Conservation (phyloP, 2,113 vertebrate species). For the Cinclus mexicanus region DNA sequence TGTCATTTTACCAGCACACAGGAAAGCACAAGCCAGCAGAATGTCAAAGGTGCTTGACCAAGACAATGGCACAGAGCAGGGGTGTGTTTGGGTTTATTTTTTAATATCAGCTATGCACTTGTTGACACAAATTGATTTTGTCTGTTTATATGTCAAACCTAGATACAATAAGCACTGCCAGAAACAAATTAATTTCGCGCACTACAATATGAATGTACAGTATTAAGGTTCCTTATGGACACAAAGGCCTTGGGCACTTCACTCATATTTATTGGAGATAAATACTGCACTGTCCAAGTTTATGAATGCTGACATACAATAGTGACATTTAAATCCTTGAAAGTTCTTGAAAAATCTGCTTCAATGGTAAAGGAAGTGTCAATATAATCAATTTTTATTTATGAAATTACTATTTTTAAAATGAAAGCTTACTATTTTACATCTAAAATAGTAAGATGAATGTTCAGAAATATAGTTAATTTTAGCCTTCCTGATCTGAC, state of each 20-base stretch:
- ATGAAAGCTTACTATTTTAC: not conserved
- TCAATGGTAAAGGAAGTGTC: slow-evolving; percentile 14
- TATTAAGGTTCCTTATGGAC: not conserved
- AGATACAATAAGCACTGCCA: slow-evolving; percentile 22
- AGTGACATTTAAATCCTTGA: slow-evolving; percentile 44
- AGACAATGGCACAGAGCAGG: not conserved
- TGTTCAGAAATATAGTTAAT: not conserved
- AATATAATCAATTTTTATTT: slow-evolving; percentile 42
- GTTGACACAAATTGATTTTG: not conserved
- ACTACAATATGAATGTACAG: not conserved
- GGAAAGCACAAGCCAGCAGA: not conserved
- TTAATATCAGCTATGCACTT: not conserved
- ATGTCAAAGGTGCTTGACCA: not conserved
- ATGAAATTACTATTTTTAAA: not conserved
- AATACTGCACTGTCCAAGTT: slow-evolving; percentile 31
- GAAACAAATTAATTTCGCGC: slow-evolving; percentile 28
- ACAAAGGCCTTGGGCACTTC: slow-evolving; percentile 12
- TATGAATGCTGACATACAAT: slow-evolving; percentile 44
- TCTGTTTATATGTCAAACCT: not conserved
- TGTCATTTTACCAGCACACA: not conserved
- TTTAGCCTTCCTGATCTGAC: not conserved
- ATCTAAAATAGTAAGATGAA: slow-evolving; percentile 17
- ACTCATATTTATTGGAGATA: slow-evolving; percentile 13
- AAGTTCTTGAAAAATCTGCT: slow-evolving; percentile 31
- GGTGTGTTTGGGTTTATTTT: not conserved